Evolutionary conservation across 1,140 invertebrate species (phyloP).

Genomic region (Leptinotarsa lineolata): DNA sequence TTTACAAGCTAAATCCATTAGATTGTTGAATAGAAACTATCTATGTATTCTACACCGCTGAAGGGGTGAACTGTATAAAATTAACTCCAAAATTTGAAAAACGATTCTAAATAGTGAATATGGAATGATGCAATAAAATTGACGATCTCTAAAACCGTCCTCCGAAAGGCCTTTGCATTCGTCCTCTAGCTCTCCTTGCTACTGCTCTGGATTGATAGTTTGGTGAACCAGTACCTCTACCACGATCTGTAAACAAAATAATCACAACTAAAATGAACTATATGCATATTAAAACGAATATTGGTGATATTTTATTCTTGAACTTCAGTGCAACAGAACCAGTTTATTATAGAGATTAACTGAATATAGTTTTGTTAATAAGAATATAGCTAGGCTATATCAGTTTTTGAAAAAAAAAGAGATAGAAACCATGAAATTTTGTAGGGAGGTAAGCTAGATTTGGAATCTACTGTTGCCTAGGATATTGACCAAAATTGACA

Average conservation of each 20-base stretch:
- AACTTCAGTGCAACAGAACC: constrained; percentile 45
- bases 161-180: constrained; percentile 35
- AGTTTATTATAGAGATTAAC: too few species aligned
- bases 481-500: too few species aligned
- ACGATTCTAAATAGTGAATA: neutral
- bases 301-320: constrained; percentile 46
- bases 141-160: constrained; percentile 29
- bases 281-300: constrained; percentile 33
- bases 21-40: neutral
- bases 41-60: neutral
- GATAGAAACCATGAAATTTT: too few species aligned
- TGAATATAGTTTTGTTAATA: too few species aligned
- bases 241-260: constrained; percentile 31
- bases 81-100: constrained; percentile 2
- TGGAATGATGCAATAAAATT: constrained; percentile 2
- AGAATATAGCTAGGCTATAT: too few species aligned
- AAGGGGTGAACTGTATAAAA: neutral
- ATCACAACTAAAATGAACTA: constrained; percentile 37
- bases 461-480: too few species aligned
- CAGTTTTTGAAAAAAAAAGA: too few species aligned
- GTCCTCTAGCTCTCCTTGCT: constrained; percentile 41
- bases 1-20: neutral
- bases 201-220: constrained; percentile 35
- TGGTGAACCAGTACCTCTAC: constrained; percentile 27
- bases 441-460: constrained; percentile 39